These are phyloP conservation scores for Metellina segmentata DNA, from an alignment of 2,888 invertebrate species.

Conservation along the genomic window DNA sequence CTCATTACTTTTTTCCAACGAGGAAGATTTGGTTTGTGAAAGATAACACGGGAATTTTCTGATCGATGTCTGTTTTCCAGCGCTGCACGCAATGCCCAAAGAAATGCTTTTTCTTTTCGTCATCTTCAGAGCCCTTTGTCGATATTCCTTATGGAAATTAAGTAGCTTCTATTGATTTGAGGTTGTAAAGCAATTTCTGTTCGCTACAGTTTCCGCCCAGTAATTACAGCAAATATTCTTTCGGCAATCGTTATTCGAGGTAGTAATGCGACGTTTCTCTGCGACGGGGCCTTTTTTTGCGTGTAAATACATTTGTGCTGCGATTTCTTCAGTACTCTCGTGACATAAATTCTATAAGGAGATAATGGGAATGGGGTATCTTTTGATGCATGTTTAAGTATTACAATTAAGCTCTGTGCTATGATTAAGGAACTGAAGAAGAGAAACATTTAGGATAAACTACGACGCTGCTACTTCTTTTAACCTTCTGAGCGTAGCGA, in stretches of 20 bases:
- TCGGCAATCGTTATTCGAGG: neutral
- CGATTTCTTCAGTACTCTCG: neutral
- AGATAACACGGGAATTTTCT: neutral
- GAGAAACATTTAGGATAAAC: no score
- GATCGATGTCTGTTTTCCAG: constrained; percentile 9
- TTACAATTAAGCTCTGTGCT: neutral
- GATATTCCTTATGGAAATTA: constrained; percentile 26
- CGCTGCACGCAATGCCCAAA: neutral
- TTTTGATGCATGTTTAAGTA: neutral
- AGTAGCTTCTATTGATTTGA: constrained; percentile 3
- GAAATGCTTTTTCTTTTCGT: constrained; percentile 6
- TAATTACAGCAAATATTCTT: neutral
- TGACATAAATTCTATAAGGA: neutral
- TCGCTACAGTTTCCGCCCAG: neutral
- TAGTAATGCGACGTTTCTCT: neutral
- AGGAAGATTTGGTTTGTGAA: neutral
- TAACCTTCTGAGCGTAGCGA: neutral
- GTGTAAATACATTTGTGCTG: neutral
- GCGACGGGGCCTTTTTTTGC: neutral
- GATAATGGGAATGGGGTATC: neutral
- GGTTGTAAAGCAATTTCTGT: neutral
- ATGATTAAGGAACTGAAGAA: neutral
- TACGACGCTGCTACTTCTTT: no score
- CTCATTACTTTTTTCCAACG: neutral
- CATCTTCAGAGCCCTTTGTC: neutral